Evolutionary conservation across 1,140 invertebrate species (phyloP).

Genomic region (Neodiprion pinetum): DNA sequence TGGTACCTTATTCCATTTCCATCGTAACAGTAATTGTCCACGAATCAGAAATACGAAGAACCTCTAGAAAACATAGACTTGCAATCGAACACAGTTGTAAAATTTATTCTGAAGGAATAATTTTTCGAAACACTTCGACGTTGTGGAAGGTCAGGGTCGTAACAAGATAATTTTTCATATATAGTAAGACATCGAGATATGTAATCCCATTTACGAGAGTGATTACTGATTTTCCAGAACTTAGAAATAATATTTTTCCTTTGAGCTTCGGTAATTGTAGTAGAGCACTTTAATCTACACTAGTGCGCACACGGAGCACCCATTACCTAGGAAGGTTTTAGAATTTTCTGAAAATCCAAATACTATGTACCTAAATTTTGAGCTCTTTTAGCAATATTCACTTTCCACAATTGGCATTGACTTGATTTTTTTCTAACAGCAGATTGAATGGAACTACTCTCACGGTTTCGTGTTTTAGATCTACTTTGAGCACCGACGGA

Average conservation of each 20-base stretch:
- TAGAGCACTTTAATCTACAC: conserved; percentile 22
- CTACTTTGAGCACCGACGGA: not conserved
- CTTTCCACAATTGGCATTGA: conserved; percentile 14
- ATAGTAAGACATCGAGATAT: conserved; percentile 11
- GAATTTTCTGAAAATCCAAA: conserved; percentile 16
- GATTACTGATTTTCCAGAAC: conserved; percentile 22
- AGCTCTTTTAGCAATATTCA: conserved; percentile 22
- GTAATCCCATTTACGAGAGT: conserved; percentile 21
- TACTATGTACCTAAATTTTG: conserved; percentile 17
- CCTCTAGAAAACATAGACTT: conserved; percentile 13
- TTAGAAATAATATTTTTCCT: conserved; percentile 21
- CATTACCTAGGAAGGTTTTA: conserved; percentile 6
- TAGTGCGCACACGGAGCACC: conserved; percentile 10
- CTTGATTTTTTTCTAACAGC: conserved; percentile 12
- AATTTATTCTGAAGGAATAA: conserved; percentile 11
- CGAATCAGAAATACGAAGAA: not conserved
- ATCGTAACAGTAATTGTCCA: not conserved
- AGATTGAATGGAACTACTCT: not conserved
- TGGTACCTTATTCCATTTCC: not conserved
- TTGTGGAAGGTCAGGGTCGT: conserved; percentile 6
- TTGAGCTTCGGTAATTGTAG: conserved; percentile 17
- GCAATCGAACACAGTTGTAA: conserved; percentile 16
- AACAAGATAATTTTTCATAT: conserved; percentile 8
- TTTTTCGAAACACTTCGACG: conserved; percentile 1
- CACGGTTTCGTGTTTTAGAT: not conserved